These are phyloP conservation scores for Penaeus japonicus DNA, from an alignment of 1,140 invertebrate species.

Conservation along the genomic window DNA sequence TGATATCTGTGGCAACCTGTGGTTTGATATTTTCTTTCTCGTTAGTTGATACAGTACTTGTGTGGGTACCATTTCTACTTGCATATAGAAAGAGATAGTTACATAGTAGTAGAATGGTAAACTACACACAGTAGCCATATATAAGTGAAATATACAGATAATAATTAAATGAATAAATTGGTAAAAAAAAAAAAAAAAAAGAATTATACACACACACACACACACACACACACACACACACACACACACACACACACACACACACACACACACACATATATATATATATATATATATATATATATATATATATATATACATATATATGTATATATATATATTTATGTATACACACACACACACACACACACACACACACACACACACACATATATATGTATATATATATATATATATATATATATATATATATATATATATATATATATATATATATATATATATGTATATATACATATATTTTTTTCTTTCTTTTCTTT, in stretches of 20 bases:
- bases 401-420: neutral
- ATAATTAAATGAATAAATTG: too few relatives aligned
- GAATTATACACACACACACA: neutral
- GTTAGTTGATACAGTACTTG: too few relatives aligned
- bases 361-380: neutral
- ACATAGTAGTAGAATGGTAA: neutral
- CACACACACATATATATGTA: neutral
- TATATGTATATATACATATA: too few relatives aligned
- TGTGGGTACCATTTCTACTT: too few relatives aligned
- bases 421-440: neutral
- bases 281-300: neutral
- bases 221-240: neutral
- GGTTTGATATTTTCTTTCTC: too few relatives aligned
- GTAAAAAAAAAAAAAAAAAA: too few relatives aligned
- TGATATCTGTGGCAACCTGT: too few relatives aligned
- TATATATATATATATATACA: neutral
- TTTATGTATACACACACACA: neutral
- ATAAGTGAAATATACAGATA: neutral
- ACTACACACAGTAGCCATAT: neutral
- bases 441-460: neutral
- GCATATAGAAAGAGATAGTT: neutral
- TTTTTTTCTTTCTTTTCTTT: too few relatives aligned
- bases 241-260: neutral
- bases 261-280: neutral
- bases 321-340: too few relatives aligned